These are phyloP conservation scores for Macrosiphum euphorbiae DNA, from an alignment of 2,888 invertebrate genomes.

Conservation along the genomic window DNA sequence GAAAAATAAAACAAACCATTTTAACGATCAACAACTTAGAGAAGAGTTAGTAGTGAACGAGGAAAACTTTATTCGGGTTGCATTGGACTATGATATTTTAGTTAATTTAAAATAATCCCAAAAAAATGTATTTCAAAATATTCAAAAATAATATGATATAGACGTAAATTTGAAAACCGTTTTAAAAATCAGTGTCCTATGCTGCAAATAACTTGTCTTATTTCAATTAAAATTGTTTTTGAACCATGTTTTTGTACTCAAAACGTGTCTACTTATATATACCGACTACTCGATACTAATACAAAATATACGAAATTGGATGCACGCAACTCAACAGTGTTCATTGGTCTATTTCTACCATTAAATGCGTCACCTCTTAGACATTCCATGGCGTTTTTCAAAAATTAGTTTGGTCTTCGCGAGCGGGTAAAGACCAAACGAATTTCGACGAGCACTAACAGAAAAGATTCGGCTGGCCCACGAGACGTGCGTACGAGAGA, in stretches of 20 bases:
- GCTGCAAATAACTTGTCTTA: background rate
- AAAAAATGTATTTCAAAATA: no score
- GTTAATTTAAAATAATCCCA: no score
- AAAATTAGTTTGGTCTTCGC: background rate
- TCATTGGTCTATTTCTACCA: background rate
- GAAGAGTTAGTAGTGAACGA: no score
- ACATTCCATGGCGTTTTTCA: background rate
- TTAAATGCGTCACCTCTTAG: background rate
- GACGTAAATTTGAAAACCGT: no score
- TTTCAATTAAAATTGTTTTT: background rate
- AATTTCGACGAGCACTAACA: background rate
- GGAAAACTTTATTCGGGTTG: no score
- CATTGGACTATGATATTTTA: no score
- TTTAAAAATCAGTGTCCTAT: no score
- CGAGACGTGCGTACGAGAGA: background rate
- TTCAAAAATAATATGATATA: no score
- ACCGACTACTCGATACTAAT: background rate
- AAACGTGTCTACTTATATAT: background rate
- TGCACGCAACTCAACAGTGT: background rate
- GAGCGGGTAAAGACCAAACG: background rate
- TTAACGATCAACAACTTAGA: background rate
- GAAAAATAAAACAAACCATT: background rate
- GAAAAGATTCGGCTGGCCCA: background rate
- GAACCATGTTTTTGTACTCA: no score
- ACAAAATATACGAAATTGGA: background rate